A percentile compares a stretch with the other conserved stretches of the same genome.
Evolutionary conservation across 2,113 vertebrate genomes (phyloP).

Genomic region (Gymnarchus niloticus): DNA sequence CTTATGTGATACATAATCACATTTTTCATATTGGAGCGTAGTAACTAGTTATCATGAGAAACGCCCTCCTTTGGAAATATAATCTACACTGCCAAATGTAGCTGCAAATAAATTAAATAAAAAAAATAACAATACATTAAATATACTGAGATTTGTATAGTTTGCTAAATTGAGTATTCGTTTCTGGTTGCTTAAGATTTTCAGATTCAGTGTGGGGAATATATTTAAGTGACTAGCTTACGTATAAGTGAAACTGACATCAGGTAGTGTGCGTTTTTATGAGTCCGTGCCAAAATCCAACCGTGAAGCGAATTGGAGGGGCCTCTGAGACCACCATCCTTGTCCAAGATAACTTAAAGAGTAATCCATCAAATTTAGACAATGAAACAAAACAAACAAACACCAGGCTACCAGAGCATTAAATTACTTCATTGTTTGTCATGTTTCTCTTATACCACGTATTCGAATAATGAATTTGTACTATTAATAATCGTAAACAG

Average conservation of each 20-base stretch:
- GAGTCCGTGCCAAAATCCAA: not conserved
- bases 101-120: not conserved
- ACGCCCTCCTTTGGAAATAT: not conserved
- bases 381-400: conserved; percentile 24
- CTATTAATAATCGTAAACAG: not conserved
- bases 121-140: not conserved
- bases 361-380: conserved; percentile 27
- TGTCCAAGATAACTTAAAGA: not conserved
- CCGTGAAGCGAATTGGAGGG: not conserved
- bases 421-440: not conserved
- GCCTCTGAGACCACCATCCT: not conserved
- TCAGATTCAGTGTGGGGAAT: not conserved
- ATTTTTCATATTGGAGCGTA: not conserved
- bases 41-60: not conserved
- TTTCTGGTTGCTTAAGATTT: not conserved
- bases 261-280: conserved; percentile 10
- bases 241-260: not conserved
- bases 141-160: not conserved
- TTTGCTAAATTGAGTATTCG: not conserved
- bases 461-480: conserved; percentile 10
- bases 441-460: not conserved
- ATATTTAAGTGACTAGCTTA: not conserved
- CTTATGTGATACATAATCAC: not conserved
- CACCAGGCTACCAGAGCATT: not conserved
- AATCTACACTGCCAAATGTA: not conserved